These are phyloP conservation scores for human DNA, from an alignment of 2,113 vertebrate genomes.

Conservation along the genomic window GRCh38 chr11:100356501-100357000, in stretches of 20 bases:
- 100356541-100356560: constrained; percentile 74
- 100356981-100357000: constrained; percentile 47
- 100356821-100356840: constrained; percentile 27
- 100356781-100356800: constrained; percentile 44
- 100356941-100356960: constrained; percentile 51
- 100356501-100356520: constrained; percentile 81
- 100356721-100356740: constrained; percentile 24
- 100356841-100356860: constrained; percentile 45
- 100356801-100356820: constrained; percentile 44
- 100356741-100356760: constrained; percentile 62
- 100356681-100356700: background rate
- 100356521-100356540: constrained; percentile 74
- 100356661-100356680: constrained; percentile 33
- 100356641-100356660: constrained; percentile 49
- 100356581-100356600: constrained; percentile 73
- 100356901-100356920: constrained; percentile 54
- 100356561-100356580: constrained; percentile 70
- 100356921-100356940: constrained; percentile 50
- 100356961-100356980: constrained; percentile 74
- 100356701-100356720: constrained; percentile 51
- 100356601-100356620: constrained; percentile 61
- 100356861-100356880: constrained; percentile 56
- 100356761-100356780: constrained; percentile 44
- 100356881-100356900: constrained; percentile 63
- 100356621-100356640: constrained; percentile 64